These are phyloP conservation scores for Bursaphelenchus mucronatus DNA, from an alignment of 1,140 invertebrate species.

Conservation along the genomic window DNA sequence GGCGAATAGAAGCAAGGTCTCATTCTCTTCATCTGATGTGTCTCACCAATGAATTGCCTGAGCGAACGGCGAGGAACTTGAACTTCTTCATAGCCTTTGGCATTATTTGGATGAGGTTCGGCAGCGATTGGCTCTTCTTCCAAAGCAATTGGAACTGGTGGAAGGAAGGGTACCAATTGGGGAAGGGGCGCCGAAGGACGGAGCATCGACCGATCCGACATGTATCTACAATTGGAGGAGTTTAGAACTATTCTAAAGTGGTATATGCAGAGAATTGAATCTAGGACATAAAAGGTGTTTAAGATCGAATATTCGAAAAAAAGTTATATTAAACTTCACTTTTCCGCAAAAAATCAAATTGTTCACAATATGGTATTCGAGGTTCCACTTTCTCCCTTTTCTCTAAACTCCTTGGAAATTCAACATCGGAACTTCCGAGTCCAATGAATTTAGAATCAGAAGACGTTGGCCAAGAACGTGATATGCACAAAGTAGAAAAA, in stretches of 20 bases:
- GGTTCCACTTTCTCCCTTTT: no score
- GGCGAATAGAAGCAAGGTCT: slow-evolving; percentile 5
- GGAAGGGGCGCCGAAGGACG: slow-evolving; percentile 5
- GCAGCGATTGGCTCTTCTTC: slow-evolving; percentile 11
- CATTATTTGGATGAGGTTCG: background rate
- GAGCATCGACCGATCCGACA: slow-evolving; percentile 2
- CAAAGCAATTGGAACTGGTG: background rate
- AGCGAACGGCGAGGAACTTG: slow-evolving; percentile 8
- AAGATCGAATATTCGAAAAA: no score
- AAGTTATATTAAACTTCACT: no score
- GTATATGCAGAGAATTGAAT: no score
- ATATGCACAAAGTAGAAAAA: no score
- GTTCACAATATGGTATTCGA: no score
- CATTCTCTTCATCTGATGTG: slow-evolving; percentile 4
- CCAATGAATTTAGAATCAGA: no score
- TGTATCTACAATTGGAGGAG: background rate
- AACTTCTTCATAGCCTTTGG: background rate
- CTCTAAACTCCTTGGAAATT: background rate
- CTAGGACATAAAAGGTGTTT: no score
- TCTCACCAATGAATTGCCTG: slow-evolving; percentile 9
- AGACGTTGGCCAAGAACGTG: no score
- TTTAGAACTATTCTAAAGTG: no score
- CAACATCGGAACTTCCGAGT: slow-evolving; percentile 5
- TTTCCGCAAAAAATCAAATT: no score
- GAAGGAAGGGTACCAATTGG: background rate